A percentile compares a stretch with the other conserved stretches of the same genome.
These are phyloP conservation scores for Diarsia rubi DNA, from an alignment of 2,888 invertebrate genomes.

Conservation along the genomic window DNA sequence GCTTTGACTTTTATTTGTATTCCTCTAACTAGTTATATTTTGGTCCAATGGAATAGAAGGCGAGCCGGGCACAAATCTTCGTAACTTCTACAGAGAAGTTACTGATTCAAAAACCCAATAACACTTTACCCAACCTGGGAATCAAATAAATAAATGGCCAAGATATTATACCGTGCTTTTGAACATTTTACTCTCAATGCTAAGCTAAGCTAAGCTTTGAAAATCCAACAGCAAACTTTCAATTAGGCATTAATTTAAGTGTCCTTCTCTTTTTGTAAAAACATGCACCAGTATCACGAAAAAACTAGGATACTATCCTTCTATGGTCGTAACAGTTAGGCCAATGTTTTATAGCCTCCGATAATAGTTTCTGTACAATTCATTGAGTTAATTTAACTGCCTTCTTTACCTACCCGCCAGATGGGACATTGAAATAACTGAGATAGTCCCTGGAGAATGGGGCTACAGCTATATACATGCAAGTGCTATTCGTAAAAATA, in stretches of 20 bases:
- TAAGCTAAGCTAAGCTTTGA: background rate
- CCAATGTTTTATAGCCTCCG: conserved; percentile 44
- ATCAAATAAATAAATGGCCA: background rate
- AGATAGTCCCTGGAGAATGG: background rate
- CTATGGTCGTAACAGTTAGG: conserved; percentile 46
- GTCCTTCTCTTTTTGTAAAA: background rate
- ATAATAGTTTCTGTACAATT: conserved; percentile 34
- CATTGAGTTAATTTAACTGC: conserved; percentile 39
- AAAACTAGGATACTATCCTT: conserved; percentile 6
- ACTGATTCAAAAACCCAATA: no score
- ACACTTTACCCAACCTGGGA: no score
- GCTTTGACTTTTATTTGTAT: no score
- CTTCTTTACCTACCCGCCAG: conserved; percentile 48
- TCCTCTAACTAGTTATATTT: no score
- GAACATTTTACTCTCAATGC: background rate
- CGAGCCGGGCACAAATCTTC: no score
- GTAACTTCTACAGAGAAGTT: no score
- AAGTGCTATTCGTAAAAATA: conserved; percentile 1
- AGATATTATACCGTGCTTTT: background rate
- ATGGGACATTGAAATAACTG: conserved; percentile 48
- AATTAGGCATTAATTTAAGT: background rate
- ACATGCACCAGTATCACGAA: background rate
- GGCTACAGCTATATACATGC: conserved; percentile 2
- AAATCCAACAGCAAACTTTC: background rate
- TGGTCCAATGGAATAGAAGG: no score